A percentile compares a stretch with the other conserved stretches of the same genome.
phyloP scores from a whole-genome alignment of 1,140 invertebrate species.

The Caenorhabditis briggsae region DNA sequence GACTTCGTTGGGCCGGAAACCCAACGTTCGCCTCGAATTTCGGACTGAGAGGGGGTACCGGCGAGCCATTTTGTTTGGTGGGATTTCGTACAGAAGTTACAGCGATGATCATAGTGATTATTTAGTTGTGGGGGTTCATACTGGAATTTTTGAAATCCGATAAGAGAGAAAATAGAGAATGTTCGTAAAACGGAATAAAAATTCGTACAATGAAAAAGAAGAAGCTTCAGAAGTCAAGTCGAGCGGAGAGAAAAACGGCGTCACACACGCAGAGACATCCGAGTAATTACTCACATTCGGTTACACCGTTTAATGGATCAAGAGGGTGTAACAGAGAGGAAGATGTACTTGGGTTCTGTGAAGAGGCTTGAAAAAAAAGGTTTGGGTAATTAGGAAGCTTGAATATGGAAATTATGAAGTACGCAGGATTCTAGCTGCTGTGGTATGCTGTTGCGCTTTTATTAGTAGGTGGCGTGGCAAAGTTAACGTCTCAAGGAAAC shows the following conservation, averaged over 20 bases:
- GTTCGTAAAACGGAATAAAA: neutral
- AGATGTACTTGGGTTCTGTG: neutral
- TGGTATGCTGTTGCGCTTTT: too few species aligned
- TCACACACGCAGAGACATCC: too few species aligned
- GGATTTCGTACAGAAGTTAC: conserved; percentile 30
- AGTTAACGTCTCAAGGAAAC: too few species aligned
- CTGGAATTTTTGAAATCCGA: neutral
- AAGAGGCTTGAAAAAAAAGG: neutral
- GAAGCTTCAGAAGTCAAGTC: too few species aligned
- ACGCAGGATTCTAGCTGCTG: too few species aligned
- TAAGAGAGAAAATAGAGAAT: neutral
- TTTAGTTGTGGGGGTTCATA: conserved; percentile 19
- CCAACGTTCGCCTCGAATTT: conserved; percentile 42
- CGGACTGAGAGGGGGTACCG: neutral
- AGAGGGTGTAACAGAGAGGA: conserved; percentile 1
- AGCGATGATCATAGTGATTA: conserved; percentile 1
- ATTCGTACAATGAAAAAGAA: neutral
- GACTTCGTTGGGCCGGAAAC: neutral
- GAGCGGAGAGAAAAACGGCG: too few species aligned
- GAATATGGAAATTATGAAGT: neutral
- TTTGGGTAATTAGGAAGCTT: neutral
- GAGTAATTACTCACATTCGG: neutral
- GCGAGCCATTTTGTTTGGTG: neutral
- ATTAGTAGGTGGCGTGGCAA: too few species aligned
- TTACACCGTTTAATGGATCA: neutral